These are phyloP conservation scores for Sphaeridia pumilis DNA, from an alignment of 2,888 invertebrate species.

Conservation along the genomic window DNA sequence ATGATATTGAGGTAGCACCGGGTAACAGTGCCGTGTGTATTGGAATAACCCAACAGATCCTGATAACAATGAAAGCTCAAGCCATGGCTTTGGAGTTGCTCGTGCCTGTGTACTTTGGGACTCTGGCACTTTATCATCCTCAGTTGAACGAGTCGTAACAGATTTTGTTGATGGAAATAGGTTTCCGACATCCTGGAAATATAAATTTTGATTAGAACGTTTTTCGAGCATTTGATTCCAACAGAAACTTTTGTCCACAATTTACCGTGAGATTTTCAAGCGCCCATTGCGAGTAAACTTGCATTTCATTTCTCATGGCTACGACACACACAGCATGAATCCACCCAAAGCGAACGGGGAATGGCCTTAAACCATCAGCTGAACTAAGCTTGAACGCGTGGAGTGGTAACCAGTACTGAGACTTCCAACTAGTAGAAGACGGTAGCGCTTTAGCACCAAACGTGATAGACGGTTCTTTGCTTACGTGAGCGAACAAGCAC, in stretches of 20 bases:
- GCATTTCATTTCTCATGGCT: conserved; percentile 99
- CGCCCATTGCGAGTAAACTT: conserved; percentile 94
- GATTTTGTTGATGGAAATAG: conserved; percentile 25
- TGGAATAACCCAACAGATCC: conserved; percentile 71
- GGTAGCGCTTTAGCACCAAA: conserved; percentile 35
- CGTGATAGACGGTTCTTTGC: conserved; percentile 31
- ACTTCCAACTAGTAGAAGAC: conserved; percentile 33
- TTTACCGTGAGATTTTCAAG: conserved; percentile 40
- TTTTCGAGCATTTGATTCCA: no score
- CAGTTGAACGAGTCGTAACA: conserved; percentile 10
- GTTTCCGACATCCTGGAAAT: conserved; percentile 29
- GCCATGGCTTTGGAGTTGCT: conserved; percentile 29
- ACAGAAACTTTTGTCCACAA: neutral
- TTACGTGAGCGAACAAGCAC: conserved; percentile 36
- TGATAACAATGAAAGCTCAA: conserved; percentile 31
- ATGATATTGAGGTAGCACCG: conserved; percentile 96
- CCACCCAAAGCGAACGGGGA: conserved; percentile 99
- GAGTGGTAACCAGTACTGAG: conserved; percentile 35
- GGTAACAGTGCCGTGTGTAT: conserved; percentile 91
- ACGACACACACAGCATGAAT: conserved; percentile 94
- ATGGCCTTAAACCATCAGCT: conserved; percentile 87
- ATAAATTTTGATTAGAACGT: no score
- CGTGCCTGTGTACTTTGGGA: no score
- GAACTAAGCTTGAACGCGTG: conserved; percentile 55
- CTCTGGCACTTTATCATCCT: conserved; percentile 2